Evolutionary conservation across 2,113 vertebrate species (phyloP).

Genomic region (Tichodroma muraria): DNA sequence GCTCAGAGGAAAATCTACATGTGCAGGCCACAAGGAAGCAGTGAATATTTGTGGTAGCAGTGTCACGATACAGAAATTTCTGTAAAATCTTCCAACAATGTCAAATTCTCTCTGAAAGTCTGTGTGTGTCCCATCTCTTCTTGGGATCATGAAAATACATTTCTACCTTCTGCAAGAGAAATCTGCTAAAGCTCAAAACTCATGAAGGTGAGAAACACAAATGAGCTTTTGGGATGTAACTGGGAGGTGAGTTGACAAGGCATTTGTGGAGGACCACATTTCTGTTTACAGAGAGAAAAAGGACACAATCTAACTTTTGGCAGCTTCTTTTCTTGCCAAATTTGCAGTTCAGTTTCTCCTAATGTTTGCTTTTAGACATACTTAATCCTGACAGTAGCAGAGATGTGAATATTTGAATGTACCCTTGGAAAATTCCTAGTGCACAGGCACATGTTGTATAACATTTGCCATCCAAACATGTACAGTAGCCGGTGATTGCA

Average conservation of each 20-base stretch:
- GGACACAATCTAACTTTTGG: not conserved
- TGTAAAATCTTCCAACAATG: not conserved
- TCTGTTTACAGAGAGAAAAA: not conserved
- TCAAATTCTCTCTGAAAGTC: not conserved
- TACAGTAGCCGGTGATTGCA: not conserved
- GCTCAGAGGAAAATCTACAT: not conserved
- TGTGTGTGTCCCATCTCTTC: not conserved
- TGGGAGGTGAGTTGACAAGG: not conserved
- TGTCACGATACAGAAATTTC: not conserved
- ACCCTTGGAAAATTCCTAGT: not conserved
- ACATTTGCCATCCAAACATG: not conserved
- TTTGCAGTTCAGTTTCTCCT: not conserved
- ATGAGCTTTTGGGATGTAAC: not conserved
- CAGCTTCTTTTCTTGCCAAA: not conserved
- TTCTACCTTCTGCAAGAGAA: not conserved
- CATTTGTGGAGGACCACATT: not conserved
- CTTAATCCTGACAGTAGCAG: not conserved
- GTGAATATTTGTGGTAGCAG: not conserved
- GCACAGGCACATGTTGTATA: fast-evolving
- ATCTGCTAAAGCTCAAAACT: not conserved
- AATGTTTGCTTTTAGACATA: not conserved
- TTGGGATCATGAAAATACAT: not conserved
- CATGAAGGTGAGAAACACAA: not conserved
- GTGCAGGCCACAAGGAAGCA: not conserved
- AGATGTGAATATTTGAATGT: not conserved